These are phyloP conservation scores for Corvus cornix DNA, from an alignment of 2,113 vertebrate species.

Conservation along the genomic window DNA sequence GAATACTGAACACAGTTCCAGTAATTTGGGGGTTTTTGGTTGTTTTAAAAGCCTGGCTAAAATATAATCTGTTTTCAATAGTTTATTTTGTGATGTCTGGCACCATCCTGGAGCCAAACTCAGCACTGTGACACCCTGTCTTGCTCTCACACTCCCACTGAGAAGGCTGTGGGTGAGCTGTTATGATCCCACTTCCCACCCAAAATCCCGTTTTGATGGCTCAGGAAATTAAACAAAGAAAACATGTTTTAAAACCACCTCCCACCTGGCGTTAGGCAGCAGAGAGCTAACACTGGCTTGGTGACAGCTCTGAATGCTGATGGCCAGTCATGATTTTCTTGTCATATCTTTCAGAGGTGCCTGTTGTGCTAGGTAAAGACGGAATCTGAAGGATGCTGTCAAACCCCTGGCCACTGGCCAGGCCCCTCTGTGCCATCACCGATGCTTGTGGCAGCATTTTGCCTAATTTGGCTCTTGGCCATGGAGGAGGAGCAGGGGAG, in stretches of 20 bases:
- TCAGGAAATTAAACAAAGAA: neutral
- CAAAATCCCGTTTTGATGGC: neutral
- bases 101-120: neutral
- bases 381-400: neutral
- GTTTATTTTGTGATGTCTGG: neutral
- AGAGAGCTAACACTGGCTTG: neutral
- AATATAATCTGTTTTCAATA: neutral
- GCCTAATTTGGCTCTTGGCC: neutral
- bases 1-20: neutral
- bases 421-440: neutral
- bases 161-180: neutral
- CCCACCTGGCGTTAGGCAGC: neutral
- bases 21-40: neutral
- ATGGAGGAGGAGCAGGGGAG: neutral
- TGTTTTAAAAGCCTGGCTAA: neutral
- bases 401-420: neutral
- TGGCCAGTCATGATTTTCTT: neutral
- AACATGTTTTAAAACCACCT: neutral
- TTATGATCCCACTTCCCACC: neutral
- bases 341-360: neutral
- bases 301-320: neutral
- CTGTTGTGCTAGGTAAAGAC: neutral
- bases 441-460: neutral
- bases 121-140: neutral
- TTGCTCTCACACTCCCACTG: neutral